These are phyloP conservation scores for Emydura subglobosa DNA, from an alignment of 2,113 vertebrate species.

Conservation along the genomic window DNA sequence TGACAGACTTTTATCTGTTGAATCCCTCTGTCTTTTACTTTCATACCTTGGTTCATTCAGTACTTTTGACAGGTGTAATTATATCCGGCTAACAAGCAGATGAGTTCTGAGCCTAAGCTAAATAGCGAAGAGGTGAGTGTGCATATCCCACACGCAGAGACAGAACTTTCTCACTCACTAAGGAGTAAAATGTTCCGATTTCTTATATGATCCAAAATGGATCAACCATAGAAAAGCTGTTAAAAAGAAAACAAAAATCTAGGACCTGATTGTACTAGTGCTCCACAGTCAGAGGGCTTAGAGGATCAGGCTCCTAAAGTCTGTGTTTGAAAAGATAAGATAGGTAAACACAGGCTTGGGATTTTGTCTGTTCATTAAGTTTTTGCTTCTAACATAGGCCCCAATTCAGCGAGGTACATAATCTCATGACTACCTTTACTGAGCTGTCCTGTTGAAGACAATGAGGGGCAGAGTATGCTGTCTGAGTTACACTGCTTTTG, in stretches of 20 bases:
- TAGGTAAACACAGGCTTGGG: not conserved
- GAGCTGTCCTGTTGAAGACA: not conserved
- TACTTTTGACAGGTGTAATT: constrained; percentile 61
- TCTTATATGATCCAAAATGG: constrained; percentile 57
- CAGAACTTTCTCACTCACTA: constrained; percentile 58
- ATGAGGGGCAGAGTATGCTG: not conserved
- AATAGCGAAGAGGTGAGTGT: constrained; percentile 59
- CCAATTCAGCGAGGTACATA: not conserved
- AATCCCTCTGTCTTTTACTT: constrained; percentile 51
- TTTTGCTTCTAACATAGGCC: not conserved
- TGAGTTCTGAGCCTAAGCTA: constrained; percentile 26
- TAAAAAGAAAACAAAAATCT: constrained; percentile 31
- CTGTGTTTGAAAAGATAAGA: not conserved
- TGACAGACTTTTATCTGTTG: constrained; percentile 39
- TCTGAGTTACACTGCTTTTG: not conserved
- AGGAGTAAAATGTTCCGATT: constrained; percentile 56
- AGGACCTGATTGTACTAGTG: constrained; percentile 24
- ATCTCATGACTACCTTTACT: not conserved
- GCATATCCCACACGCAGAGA: constrained; percentile 68
- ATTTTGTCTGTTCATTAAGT: fast-evolving
- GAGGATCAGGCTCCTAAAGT: not conserved
- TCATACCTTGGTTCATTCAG: constrained; percentile 21
- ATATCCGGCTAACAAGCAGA: constrained; percentile 21
- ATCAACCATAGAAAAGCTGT: constrained; percentile 50
- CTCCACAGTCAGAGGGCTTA: not conserved